Evolutionary conservation across 2,797 vertebrate species (phyloP).

Genomic region (Squalus acanthias): DNA sequence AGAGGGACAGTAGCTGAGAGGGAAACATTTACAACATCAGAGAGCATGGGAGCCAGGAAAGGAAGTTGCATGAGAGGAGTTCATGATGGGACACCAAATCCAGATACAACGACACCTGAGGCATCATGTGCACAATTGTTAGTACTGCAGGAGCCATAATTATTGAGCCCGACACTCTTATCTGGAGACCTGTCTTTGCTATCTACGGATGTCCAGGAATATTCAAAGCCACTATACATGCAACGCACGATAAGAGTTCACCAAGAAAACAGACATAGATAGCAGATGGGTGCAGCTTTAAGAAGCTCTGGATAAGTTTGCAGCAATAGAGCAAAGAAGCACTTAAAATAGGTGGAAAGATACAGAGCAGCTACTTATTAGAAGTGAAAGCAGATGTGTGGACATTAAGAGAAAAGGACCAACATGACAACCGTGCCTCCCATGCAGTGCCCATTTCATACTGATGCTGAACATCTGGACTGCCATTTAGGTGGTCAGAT

Average conservation of each 20-base stretch:
- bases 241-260: background rate
- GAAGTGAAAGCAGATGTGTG: too few relatives aligned
- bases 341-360: too few relatives aligned
- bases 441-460: too few relatives aligned
- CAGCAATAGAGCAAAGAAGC: background rate
- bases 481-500: background rate
- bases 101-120: background rate
- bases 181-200: background rate
- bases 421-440: too few relatives aligned
- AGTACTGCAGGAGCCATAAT: background rate
- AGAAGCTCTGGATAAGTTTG: background rate
- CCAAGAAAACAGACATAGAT: background rate
- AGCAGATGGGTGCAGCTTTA: background rate
- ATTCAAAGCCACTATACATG: background rate
- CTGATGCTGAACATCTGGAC: too few relatives aligned
- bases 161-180: background rate
- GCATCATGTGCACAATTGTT: background rate
- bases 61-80: background rate
- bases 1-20: too few relatives aligned
- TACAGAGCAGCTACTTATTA: too few relatives aligned
- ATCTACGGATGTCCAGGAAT: background rate
- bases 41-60: background rate
- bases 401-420: background rate
- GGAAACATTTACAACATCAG: background rate
- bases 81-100: background rate